Evolutionary conservation across 2,113 vertebrate species (phyloP), one percentile per base, ranked within the genome.

Genomic region (Penelope pileata): DNA sequence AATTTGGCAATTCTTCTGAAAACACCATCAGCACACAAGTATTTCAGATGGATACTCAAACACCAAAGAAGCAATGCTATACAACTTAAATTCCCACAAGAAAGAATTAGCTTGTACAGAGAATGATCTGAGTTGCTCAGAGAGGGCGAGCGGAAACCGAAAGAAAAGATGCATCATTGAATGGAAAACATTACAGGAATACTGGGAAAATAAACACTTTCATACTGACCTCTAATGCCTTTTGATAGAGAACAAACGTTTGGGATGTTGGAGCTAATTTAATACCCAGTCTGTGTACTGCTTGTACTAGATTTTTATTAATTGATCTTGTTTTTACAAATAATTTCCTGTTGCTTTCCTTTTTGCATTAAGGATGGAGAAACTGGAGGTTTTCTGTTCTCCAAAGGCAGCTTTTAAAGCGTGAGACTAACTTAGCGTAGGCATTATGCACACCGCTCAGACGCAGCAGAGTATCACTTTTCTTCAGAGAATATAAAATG

Each of bases 131-230:
- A 90, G 88, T 72, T 90, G 45, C 42, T 67, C 34, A 18, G 60
- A 91, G 18, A 59, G 83, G 58, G 62, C 62, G 79, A 92, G 90
- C 83, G 66, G 92, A 94, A 91, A 92, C 54, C 67, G 95, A 74
- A 85, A 85, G 32, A 80, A 82, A 86, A 86, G 45, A 93, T 56
- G 27, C 68, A 21, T 56, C 30, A 77, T 10, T 3, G 10, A 86
- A 34, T 56, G 60, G 59, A 94, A 96, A 95, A 80, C 24, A 87
- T 43, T 40, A 79, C 26, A 78, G 66, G 34, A 45, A 66, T 72
- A 78, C 56, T 38, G 11, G 4, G 2, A 6, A 24, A 6, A 22
- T 32, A 58, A 75, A 78, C 29, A 91, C 47, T 43, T 84, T 75
- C 50, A 69, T 62, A 85, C 30, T 78, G 77, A 63, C 68, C 36